Conservation (phyloP, 2,113 vertebrate species). For the Eptesicus fuscus region DNA sequence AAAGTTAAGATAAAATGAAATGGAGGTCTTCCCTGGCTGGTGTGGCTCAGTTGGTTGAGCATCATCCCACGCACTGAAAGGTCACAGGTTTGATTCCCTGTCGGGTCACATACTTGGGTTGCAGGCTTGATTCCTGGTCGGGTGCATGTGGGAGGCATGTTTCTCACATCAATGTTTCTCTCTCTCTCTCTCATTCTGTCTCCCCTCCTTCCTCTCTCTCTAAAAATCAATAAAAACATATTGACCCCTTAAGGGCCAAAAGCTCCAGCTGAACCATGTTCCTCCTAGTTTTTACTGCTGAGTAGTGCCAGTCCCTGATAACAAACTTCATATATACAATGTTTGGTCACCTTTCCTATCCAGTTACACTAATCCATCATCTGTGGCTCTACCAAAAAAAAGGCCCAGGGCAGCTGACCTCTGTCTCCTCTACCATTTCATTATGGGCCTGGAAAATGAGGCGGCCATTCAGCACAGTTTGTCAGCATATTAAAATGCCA, state of each 20-base stretch:
- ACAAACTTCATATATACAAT: not conserved
- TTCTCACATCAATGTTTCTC: not conserved
- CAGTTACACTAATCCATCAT: not conserved
- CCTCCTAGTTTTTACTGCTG: not conserved
- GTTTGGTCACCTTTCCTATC: not conserved
- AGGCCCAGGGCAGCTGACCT: not conserved
- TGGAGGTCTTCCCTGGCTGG: not conserved
- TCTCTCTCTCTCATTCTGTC: too few species aligned
- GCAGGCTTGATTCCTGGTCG: not conserved
- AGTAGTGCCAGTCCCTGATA: not conserved
- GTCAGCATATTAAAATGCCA: not conserved
- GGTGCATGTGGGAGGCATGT: not conserved
- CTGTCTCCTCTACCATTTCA: not conserved
- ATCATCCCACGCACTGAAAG: too few species aligned
- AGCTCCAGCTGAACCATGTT: not conserved
- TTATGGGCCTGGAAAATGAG: not conserved
- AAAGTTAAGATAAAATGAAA: not conserved
- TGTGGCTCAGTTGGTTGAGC: not conserved
- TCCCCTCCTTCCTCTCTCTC: not conserved
- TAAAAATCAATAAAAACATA: not conserved
- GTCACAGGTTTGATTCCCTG: not conserved
- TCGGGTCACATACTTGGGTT: not conserved
- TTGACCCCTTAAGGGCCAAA: not conserved
- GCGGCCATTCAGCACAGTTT: not conserved
- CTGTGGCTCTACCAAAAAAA: not conserved